phyloP scores from a whole-genome alignment of 1,140 invertebrate species.

The Eueides isabella region DNA sequence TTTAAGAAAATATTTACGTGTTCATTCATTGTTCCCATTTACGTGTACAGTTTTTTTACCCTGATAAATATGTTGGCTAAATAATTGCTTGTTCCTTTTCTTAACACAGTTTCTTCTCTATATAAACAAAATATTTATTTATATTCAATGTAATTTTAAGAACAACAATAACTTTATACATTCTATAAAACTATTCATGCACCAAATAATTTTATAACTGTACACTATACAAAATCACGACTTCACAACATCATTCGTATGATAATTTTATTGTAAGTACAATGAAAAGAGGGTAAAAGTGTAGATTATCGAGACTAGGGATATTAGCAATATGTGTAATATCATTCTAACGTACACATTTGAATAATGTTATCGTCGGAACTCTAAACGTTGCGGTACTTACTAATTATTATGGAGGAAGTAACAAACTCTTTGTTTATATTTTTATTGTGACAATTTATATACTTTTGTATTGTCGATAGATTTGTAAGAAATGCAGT shows the following conservation, averaged over 20 bases:
- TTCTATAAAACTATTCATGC: not conserved
- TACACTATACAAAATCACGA: constrained; percentile 2
- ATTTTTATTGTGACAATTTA: not conserved
- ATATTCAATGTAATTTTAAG: not conserved
- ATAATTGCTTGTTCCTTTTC: no score
- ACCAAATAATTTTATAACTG: constrained; percentile 17
- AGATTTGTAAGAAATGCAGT: not conserved
- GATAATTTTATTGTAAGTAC: constrained; percentile 68
- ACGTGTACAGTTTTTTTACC: not conserved
- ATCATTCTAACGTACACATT: constrained; percentile 56
- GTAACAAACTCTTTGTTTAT: constrained; percentile 12
- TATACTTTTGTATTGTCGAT: not conserved
- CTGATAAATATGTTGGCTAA: not conserved
- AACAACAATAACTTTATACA: not conserved
- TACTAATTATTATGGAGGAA: constrained; percentile 49
- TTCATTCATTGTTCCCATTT: not conserved
- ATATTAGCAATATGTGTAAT: constrained; percentile 53
- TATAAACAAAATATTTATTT: no score
- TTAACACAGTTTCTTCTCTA: no score
- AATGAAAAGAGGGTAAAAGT: constrained; percentile 75
- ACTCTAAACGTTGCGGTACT: constrained; percentile 47
- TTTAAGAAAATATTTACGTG: not conserved
- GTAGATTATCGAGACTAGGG: constrained; percentile 54
- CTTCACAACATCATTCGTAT: constrained; percentile 60
- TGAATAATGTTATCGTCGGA: constrained; percentile 72